phyloP scores from a whole-genome alignment of 2,797 vertebrate species.

The Cuculus canorus region DNA sequence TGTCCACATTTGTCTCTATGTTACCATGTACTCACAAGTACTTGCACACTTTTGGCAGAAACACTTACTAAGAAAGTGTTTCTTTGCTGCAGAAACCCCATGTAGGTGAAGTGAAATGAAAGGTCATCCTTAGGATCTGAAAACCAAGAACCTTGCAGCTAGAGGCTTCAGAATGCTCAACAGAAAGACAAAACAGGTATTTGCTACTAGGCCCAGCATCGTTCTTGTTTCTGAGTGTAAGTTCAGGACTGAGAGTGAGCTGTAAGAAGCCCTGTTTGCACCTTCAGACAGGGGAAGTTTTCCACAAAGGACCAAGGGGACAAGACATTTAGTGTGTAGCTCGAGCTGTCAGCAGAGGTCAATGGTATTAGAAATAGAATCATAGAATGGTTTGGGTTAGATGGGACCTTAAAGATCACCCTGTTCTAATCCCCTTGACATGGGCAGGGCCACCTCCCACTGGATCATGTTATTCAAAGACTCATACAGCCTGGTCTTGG shows the following conservation, averaged over 20 bases:
- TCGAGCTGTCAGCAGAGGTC: background rate
- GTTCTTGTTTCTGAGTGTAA: accelerated
- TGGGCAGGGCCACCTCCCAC: no score
- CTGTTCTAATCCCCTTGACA: no score
- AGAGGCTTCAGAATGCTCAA: background rate
- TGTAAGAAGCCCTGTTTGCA: no score
- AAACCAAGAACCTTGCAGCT: background rate
- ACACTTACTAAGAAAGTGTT: background rate
- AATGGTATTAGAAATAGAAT: background rate
- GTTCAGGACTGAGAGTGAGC: background rate
- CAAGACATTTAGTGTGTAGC: no score
- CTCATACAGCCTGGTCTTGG: no score
- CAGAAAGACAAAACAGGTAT: background rate
- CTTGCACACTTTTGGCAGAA: background rate
- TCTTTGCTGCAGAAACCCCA: background rate
- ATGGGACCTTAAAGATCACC: no score
- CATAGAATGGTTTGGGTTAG: no score
- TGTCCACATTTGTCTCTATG: background rate
- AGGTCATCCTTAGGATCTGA: background rate
- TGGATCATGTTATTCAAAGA: no score
- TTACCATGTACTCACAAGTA: background rate
- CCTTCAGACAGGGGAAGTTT: no score
- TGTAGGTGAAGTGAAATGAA: background rate
- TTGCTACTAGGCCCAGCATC: background rate
- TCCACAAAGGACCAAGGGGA: no score